These are phyloP conservation scores for Alouatta palliata DNA, from an alignment of 2,113 vertebrate species.

Conservation along the genomic window DNA sequence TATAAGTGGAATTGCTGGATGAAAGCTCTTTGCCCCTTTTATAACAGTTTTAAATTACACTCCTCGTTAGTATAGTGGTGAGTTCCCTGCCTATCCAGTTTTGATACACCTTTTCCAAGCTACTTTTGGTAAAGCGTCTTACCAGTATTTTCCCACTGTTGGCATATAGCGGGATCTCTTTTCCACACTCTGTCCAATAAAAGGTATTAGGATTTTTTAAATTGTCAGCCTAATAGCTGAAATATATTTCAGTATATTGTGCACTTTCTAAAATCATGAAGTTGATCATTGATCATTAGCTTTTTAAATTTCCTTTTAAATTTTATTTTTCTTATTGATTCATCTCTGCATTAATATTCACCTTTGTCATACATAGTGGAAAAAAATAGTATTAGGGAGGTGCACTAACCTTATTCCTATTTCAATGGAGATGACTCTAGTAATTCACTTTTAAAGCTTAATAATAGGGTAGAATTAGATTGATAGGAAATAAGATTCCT, in stretches of 20 bases:
- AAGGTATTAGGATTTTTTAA: not conserved
- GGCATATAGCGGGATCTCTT: not conserved
- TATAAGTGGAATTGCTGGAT: not conserved
- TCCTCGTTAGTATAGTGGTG: too few relatives aligned
- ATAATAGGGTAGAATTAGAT: not conserved
- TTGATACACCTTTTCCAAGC: not conserved
- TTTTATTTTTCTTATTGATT: not conserved
- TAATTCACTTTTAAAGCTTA: slow-evolving; percentile 17
- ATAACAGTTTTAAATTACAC: not conserved
- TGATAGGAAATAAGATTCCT: not conserved
- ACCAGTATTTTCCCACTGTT: not conserved
- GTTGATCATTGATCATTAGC: not conserved
- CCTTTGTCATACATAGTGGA: not conserved
- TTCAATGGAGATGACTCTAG: not conserved
- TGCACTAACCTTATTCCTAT: not conserved
- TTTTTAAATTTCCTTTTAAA: not conserved
- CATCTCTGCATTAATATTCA: not conserved
- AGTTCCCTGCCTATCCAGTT: not conserved
- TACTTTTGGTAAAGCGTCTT: not conserved
- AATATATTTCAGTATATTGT: not conserved
- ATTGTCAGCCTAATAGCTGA: not conserved
- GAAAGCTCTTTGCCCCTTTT: not conserved
- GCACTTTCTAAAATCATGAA: not conserved
- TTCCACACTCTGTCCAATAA: not conserved
- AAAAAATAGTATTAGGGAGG: not conserved